Conservation (phyloP, 2,113 vertebrate genomes). For the Delphinapterus leucas region DNA sequence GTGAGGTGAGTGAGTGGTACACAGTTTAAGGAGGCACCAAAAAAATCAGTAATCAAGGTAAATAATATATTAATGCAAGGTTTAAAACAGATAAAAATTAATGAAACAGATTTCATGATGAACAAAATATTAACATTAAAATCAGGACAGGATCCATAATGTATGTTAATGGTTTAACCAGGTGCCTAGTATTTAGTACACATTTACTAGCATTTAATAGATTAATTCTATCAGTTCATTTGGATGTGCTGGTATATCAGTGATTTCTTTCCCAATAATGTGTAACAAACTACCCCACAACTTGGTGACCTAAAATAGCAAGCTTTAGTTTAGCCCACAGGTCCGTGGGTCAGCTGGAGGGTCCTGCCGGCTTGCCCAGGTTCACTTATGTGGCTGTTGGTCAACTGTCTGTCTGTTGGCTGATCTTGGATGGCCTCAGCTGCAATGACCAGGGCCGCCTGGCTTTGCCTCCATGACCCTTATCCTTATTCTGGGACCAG, state of each 20-base stretch:
- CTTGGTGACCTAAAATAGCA: background rate
- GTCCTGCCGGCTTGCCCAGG: background rate
- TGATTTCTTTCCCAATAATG: background rate
- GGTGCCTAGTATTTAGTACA: background rate
- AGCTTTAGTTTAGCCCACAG: background rate
- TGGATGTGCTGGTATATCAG: background rate
- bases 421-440: background rate
- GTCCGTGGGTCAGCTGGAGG: background rate
- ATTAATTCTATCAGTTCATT: background rate
- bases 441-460: background rate
- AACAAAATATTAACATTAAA: slow-evolving; percentile 39
- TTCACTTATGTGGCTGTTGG: background rate
- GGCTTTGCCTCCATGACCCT: background rate
- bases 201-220: background rate
- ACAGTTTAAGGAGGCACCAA: background rate
- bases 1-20: background rate
- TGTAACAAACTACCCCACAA: background rate
- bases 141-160: background rate
- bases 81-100: slow-evolving; percentile 26
- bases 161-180: background rate
- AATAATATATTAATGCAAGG: background rate
- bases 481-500: background rate
- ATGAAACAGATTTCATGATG: background rate
- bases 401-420: background rate
- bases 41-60: background rate